Conservation (phyloP, 2,113 vertebrate species). For the Alces alces region DNA sequence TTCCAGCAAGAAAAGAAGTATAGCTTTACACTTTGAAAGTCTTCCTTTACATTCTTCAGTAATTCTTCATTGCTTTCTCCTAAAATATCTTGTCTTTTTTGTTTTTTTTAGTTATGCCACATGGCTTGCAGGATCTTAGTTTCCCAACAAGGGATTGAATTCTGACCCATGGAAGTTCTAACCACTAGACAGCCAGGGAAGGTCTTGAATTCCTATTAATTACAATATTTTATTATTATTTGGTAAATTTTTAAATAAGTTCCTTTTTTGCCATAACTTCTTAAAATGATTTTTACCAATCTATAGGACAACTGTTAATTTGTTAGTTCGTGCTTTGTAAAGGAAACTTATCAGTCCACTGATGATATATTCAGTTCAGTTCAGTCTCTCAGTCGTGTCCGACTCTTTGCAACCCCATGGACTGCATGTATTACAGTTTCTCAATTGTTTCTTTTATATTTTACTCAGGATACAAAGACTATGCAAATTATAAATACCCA, state of each 20-base stretch:
- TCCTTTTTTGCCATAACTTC: not conserved
- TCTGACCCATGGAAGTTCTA: not conserved
- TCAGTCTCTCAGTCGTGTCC: rapidly evolving
- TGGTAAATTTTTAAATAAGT: not conserved
- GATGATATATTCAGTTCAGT: not conserved
- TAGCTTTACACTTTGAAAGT: not conserved
- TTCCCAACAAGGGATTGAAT: not conserved
- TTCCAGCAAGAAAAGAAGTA: not conserved
- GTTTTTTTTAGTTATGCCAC: not conserved
- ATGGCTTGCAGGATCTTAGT: not conserved
- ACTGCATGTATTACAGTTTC: not conserved
- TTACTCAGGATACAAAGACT: not conserved
- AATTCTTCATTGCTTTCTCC: not conserved
- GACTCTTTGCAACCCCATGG: not conserved
- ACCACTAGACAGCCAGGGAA: not conserved
- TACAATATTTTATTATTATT: not conserved
- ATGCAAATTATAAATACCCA: not conserved
- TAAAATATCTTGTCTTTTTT: not conserved
- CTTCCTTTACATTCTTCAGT: not conserved
- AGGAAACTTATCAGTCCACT: not conserved
- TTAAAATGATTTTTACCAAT: not conserved
- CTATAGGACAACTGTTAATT: not conserved
- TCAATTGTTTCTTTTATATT: not conserved
- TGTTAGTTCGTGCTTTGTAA: not conserved
- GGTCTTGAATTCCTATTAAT: not conserved